Conservation (phyloP, 1,140 invertebrate species). For the Laodelphax striatellus region DNA sequence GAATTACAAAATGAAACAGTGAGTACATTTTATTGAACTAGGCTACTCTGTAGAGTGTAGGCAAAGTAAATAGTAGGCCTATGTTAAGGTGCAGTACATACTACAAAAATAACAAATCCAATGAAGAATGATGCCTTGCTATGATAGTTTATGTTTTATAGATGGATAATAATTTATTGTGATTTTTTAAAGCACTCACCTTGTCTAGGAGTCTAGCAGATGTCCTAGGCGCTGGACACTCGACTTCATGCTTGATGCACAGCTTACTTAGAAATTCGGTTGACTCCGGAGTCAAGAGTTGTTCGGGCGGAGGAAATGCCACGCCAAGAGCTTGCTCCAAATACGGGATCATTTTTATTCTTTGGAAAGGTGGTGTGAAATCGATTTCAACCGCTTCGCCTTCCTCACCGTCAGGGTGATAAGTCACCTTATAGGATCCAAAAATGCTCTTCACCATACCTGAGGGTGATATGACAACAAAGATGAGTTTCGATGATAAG, state of each 20-base stretch:
- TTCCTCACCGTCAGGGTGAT: constrained; percentile 87
- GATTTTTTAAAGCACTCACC: constrained; percentile 34
- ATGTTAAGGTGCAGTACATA: too few species aligned
- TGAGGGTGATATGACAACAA: constrained; percentile 23
- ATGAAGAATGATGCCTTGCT: too few species aligned
- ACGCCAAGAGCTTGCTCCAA: constrained; percentile 73
- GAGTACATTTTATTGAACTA: too few species aligned
- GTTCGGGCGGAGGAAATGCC: constrained; percentile 67
- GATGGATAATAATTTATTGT: too few species aligned
- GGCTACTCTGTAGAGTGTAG: too few species aligned
- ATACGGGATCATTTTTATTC: constrained; percentile 82
- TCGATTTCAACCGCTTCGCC: constrained; percentile 70
- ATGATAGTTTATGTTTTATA: too few species aligned
- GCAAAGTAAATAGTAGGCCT: too few species aligned
- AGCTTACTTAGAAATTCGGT: constrained; percentile 69
- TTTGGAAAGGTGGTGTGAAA: constrained; percentile 93
- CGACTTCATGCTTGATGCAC: constrained; percentile 77
- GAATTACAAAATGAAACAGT: too few species aligned
- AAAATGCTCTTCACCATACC: constrained; percentile 57
- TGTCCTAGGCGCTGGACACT: constrained; percentile 87
- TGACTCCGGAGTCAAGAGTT: constrained; percentile 51
- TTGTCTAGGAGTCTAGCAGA: constrained; percentile 91
- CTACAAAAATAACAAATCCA: too few species aligned
- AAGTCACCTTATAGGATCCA: constrained; percentile 65
- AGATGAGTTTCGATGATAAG: too few species aligned